Evolutionary conservation across 2,888 invertebrate species (phyloP), one percentile per base, ranked within the genome.

Genomic region (Plebejus anna): DNA sequence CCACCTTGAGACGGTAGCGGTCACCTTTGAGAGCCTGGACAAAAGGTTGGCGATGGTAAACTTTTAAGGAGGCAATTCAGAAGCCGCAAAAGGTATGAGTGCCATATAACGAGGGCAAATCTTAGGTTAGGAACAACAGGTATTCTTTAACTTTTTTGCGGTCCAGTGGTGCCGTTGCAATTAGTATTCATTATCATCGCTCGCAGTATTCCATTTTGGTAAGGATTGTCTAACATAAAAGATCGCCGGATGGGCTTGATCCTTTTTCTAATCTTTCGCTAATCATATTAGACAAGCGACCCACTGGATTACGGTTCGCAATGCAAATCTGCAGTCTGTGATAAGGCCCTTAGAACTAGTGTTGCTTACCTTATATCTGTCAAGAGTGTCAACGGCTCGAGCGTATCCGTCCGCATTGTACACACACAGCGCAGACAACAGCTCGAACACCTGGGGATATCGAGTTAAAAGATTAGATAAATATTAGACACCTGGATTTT

Each of bases 371-470:
- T 98, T 98, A 89, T 97, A 98, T 89, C 97, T 96, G 87, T 98
- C 98, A 83, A 99, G 95, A 57, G 98, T 97, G 89, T 98, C 98
- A 83, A 98, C 95, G 77, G 97, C 97, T 81, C 98, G 95, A 79
- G 96, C 95, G 87, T 98, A 97, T 75, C 98, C 98, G 81, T 98
- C 98, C 78, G 96, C 95, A 86, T 97, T 98, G 95, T 99, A 98
- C 77, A 98, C 98, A 89, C 98, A 98, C 78, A 99, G 94, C 51
- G 98, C 98, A 76, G 98, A 98, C 81, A 99, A 95, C 79, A 99
- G 94, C 94, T 99, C 98, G 90, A 99, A 97, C 86, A 99, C 98
- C 93, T 93, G 85, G 55, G 16, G 3, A 55, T 16, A 55, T 13
- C 55, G 11, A 9, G 55, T 42, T 42, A 42, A 42, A 42, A 4